phyloP scores from a whole-genome alignment of 2,888 invertebrate genomes.

The Pammene aurita region DNA sequence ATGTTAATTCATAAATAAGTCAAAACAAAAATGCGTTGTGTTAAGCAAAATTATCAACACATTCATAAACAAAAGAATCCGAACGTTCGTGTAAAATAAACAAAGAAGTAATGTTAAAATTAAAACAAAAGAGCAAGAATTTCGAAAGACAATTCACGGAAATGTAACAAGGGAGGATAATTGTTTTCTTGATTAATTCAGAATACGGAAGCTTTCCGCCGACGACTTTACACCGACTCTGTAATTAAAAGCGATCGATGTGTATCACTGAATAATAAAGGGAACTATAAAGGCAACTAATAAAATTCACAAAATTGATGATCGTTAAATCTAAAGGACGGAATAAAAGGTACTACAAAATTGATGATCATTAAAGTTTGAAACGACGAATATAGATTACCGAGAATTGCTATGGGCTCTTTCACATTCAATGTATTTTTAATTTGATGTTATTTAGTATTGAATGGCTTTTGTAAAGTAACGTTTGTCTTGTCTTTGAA shows the following conservation, averaged over 20 bases:
- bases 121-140: conserved; percentile 46
- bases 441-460: conserved; percentile 13
- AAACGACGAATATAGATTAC: conserved; percentile 22
- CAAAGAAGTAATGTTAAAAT: conserved; percentile 40
- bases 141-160: conserved; percentile 56
- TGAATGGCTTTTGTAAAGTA: conserved; percentile 15
- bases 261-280: conserved; percentile 33
- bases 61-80: conserved; percentile 33
- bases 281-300: conserved; percentile 35
- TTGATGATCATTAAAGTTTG: conserved; percentile 26
- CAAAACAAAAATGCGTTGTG: not conserved
- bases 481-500: conserved; percentile 17
- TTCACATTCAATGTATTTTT: conserved; percentile 8
- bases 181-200: conserved; percentile 76
- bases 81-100: conserved; percentile 33
- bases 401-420: conserved; percentile 1
- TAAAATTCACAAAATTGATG: conserved; percentile 28
- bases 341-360: conserved; percentile 26
- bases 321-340: conserved; percentile 25
- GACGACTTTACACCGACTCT: conserved; percentile 39
- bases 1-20: conserved; percentile 20
- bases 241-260: conserved; percentile 38
- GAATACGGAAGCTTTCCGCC: conserved; percentile 54
- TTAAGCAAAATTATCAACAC: conserved; percentile 31
- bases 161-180: conserved; percentile 65